Conservation (phyloP, 2,113 vertebrate genomes). For the Opisthocomus hoazin region DNA sequence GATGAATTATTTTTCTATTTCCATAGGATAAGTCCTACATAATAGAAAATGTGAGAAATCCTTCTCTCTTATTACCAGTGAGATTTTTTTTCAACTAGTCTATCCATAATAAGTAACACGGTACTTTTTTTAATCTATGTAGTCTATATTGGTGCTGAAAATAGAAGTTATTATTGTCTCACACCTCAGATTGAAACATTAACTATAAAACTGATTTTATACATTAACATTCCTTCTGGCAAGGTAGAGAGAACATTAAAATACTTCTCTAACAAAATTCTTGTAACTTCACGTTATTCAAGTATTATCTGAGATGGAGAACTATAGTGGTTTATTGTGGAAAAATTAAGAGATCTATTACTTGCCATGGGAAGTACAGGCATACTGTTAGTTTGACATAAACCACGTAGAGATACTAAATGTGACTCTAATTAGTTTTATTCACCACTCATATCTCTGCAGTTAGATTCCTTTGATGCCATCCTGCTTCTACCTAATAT, state of each 20-base stretch:
- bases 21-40: neutral
- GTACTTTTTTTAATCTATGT: neutral
- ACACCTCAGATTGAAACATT: neutral
- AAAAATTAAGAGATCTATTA: slow-evolving; percentile 39
- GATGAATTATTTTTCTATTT: neutral
- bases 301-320: neutral
- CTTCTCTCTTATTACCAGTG: neutral
- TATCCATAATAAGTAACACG: neutral
- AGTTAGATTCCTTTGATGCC: slow-evolving; percentile 48
- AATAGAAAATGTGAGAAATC: neutral
- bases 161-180: neutral
- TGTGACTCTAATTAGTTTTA: slow-evolving; percentile 56
- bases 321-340: slow-evolving; percentile 1
- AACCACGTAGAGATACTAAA: slow-evolving; percentile 51
- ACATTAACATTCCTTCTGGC: neutral
- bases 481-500: slow-evolving; percentile 38
- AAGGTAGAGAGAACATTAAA: slow-evolving; percentile 3
- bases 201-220: neutral
- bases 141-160: neutral
- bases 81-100: neutral
- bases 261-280: neutral
- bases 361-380: neutral
- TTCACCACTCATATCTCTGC: neutral
- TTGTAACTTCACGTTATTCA: neutral
- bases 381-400: slow-evolving; percentile 40